Evolutionary conservation across 2,888 invertebrate genomes (phyloP), one percentile per base, ranked within the genome.

Genomic region (Chymomyza caudatula): DNA sequence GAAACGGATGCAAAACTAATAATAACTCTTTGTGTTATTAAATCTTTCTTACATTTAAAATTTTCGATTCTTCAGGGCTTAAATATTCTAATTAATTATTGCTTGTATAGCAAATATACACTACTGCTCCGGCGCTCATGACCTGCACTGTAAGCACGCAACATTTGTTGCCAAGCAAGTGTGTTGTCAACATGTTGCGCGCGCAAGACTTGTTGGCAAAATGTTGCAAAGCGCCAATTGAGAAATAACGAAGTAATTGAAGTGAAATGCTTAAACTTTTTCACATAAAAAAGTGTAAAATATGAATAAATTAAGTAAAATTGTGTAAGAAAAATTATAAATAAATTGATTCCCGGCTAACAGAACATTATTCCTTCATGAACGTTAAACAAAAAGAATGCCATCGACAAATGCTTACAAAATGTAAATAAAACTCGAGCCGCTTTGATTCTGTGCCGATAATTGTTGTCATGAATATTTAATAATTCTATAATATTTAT

Each of bases 401-500:
- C 13, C 23, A 29, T 47, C 47, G 15, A 47, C 5, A 37, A 37
- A 37, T 11, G 29, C 29, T 37, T 37, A 37, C 17, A 51, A 53
- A 23, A 53, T 15, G n/a, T n/a, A 23, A 53, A 23, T 25, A 53
- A 25, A 53, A 44, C 25, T 61, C 37, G 20, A 25, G 59, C 23
- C 51, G 71, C 70, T 74, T 80, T 85, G 80, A 80, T 80, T 74
- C 75, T 73, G 43, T 66, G 71, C 84, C 83, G 83, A 79, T 86
- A 85, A 85, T 82, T 81, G 87, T 74, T 73, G 85, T 73, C 86
- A 77, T 86, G 77, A 74, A 77, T 84, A 74, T 67, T 74, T 69
- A 67, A 49, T 71, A 71, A 59, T 62, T 65, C 51, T 63, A 63
- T 43, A 57, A 25, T 49, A 66, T 6, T 22, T 44, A 15, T 23